These are phyloP conservation scores for Aratinga solstitialis DNA, from an alignment of 2,797 vertebrate species.

Conservation along the genomic window DNA sequence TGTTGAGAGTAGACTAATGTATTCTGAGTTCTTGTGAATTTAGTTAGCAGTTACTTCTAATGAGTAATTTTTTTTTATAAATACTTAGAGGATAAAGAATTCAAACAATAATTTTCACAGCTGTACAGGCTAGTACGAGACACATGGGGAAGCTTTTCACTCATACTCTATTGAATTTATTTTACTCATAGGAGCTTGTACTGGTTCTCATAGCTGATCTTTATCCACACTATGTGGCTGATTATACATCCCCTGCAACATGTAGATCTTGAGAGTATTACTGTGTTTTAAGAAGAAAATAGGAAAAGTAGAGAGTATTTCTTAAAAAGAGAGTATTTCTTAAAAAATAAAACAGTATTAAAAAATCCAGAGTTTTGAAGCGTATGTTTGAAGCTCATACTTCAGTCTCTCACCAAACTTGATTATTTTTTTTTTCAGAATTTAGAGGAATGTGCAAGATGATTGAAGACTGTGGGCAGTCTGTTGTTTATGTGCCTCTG, in stretches of 20 bases:
- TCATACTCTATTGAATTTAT: not conserved
- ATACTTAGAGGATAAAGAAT: not conserved
- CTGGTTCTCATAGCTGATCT: not conserved
- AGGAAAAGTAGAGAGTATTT: not conserved
- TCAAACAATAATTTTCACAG: not conserved
- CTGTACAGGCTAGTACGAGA: not conserved
- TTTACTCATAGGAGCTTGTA: not conserved
- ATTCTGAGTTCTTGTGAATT: conserved; percentile 16
- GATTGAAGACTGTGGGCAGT: not conserved
- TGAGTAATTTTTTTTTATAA: not conserved
- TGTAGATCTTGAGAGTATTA: not conserved
- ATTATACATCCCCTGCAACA: not conserved
- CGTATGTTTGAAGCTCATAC: not conserved
- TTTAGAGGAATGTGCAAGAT: not conserved
- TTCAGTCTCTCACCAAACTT: not conserved
- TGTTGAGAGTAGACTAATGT: conserved; percentile 27
- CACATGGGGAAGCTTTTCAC: not conserved
- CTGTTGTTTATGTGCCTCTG: not conserved
- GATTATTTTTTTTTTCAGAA: not conserved
- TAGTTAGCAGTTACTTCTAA: conserved; percentile 8
- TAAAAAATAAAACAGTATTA: conserved; percentile 27
- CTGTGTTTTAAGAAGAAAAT: conserved; percentile 30
- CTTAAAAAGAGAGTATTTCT: not conserved
- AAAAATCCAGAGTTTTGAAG: not conserved
- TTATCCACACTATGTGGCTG: not conserved